These are phyloP conservation scores for Margarornis squamiger DNA, from an alignment of 2,797 vertebrate species.

Conservation along the genomic window DNA sequence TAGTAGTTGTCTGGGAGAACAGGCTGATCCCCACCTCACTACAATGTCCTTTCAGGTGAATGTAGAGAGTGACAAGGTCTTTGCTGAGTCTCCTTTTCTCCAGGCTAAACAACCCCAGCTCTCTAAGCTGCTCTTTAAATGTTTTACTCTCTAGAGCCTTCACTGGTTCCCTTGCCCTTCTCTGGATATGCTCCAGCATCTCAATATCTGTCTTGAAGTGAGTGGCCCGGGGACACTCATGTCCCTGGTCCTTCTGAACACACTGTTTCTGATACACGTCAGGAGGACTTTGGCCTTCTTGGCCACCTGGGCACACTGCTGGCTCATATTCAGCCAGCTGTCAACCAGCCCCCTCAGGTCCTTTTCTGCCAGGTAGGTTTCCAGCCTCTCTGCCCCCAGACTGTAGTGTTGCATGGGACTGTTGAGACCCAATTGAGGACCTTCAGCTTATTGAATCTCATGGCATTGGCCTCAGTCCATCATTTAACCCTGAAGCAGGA, in stretches of 20 bases:
- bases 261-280: not conserved
- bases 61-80: not conserved
- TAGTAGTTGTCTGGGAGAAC: not conserved
- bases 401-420: not conserved
- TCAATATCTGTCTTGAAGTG: not conserved
- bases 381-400: not conserved
- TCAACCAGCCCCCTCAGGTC: accelerated
- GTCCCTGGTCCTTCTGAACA: not conserved
- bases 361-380: not conserved
- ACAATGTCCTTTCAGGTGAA: accelerated
- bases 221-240: no score
- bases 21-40: accelerated
- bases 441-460: not conserved
- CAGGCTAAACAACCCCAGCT: accelerated
- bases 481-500: not conserved
- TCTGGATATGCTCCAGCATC: not conserved
- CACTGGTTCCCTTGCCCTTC: not conserved
- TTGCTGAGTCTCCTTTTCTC: not conserved
- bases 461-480: not conserved
- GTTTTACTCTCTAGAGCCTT: not conserved
- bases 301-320: not conserved
- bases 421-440: no score
- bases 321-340: not conserved
- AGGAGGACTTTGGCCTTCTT: not conserved
- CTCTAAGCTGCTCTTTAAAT: not conserved